These are phyloP conservation scores for Muntiacus reevesi DNA, from an alignment of 2,113 vertebrate genomes.

Conservation along the genomic window DNA sequence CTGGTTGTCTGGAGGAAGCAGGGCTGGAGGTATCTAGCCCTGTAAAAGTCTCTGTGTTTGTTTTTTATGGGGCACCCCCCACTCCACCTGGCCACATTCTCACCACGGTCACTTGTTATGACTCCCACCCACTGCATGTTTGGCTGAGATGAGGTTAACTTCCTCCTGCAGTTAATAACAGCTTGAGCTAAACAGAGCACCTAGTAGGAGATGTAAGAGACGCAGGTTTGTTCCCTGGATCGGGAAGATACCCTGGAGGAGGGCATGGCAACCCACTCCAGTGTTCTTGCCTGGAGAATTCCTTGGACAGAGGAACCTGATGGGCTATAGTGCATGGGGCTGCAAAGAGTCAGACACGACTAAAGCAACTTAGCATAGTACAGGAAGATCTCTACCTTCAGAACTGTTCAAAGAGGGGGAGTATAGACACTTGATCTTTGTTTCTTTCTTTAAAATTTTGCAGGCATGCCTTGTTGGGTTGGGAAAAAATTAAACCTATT, in stretches of 20 bases:
- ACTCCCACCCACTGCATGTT: fast-evolving
- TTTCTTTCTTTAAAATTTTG: not conserved
- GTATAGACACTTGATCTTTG: not conserved
- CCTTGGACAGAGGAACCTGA: not conserved
- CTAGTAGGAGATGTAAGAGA: not conserved
- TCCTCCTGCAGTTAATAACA: not conserved
- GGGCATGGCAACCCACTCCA: not conserved
- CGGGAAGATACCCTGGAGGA: not conserved
- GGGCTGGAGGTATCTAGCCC: not conserved
- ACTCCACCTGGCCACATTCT: not conserved
- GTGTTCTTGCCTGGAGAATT: not conserved
- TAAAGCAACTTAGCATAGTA: not conserved
- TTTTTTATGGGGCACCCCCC: not conserved
- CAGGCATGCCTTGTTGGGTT: not conserved
- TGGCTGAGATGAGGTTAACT: not conserved
- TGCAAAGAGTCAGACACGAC: not conserved
- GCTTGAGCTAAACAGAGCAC: not conserved
- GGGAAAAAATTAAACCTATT: not conserved
- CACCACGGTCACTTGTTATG: not conserved
- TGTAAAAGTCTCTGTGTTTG: not conserved
- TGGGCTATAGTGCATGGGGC: not conserved
- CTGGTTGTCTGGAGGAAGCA: not conserved
- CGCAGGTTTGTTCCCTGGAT: not conserved
- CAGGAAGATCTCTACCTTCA: not conserved
- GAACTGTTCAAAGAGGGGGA: not conserved